Percentiles rank a stretch among this genome's conserved stretches.
Evolutionary conservation across 2,797 vertebrate species (phyloP).

Genomic region (Enteromius treurensis): DNA sequence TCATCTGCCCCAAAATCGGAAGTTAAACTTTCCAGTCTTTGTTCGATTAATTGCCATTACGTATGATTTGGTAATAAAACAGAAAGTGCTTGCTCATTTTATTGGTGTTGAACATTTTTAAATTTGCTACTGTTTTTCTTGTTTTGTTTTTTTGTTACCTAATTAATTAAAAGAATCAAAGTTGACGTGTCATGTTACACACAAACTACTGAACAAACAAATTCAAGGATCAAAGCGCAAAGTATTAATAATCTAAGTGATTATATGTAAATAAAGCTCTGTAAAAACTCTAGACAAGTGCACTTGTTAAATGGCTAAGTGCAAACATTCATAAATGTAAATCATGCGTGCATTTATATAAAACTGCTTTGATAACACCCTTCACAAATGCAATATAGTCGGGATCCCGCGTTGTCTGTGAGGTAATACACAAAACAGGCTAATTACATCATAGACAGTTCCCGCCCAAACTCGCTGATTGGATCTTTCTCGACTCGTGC

Average conservation of each 20-base stretch:
- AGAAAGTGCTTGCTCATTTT: not conserved
- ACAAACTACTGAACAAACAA: not conserved
- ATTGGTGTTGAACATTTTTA: not conserved
- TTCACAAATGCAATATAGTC: too few species aligned
- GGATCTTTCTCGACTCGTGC: conserved; percentile 45
- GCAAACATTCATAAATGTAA: not conserved
- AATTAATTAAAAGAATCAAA: not conserved
- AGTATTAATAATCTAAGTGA: not conserved
- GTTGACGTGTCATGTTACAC: not conserved
- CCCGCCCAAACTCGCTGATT: conserved; percentile 50
- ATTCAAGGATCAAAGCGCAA: not conserved
- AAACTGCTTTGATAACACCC: not conserved
- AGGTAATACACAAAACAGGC: not conserved
- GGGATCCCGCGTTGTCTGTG: not conserved
- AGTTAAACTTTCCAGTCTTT: not conserved
- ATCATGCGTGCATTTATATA: not conserved
- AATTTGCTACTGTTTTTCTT: not conserved
- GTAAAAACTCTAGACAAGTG: not conserved
- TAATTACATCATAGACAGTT: conserved; percentile 32
- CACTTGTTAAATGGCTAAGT: not conserved
- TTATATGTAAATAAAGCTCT: not conserved
- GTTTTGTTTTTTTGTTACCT: not conserved
- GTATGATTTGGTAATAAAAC: not conserved
- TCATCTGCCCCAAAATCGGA: too few species aligned
- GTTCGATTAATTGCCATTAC: not conserved